Percentiles rank a stretch among this genome's conserved stretches.
Conservation (phyloP, 2,113 vertebrate species). For the Pica pica region DNA sequence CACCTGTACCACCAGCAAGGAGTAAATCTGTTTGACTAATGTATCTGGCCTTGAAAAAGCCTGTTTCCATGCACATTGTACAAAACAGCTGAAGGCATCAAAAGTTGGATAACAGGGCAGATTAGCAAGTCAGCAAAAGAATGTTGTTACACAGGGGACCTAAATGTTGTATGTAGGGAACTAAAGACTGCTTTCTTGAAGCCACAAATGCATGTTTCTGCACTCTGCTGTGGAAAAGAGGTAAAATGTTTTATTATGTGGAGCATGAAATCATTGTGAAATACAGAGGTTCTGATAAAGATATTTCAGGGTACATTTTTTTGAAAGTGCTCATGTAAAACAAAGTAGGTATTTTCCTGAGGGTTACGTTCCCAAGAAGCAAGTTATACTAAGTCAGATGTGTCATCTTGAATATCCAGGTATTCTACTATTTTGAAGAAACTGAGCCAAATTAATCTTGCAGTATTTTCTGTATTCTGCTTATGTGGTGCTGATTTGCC, state of each 20-base stretch:
- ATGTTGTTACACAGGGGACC: background rate
- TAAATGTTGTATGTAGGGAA: background rate
- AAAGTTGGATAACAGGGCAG: background rate
- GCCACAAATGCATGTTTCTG: background rate
- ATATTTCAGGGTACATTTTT: background rate
- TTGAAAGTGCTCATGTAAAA: background rate
- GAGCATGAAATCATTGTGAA: background rate
- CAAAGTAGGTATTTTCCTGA: background rate
- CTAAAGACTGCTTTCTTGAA: background rate
- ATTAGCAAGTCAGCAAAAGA: background rate
- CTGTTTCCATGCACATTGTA: background rate
- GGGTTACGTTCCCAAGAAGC: background rate
- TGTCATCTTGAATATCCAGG: background rate
- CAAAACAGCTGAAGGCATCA: background rate
- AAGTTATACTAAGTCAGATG: background rate
- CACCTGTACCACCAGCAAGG: background rate
- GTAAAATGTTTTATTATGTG: background rate
- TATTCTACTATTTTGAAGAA: background rate
- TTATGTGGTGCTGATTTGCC: background rate
- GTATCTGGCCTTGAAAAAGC: background rate
- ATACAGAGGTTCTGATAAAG: background rate
- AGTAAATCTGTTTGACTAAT: background rate
- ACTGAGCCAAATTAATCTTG: fast-evolving
- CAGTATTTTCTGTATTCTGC: background rate
- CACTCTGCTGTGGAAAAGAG: background rate